These are phyloP conservation scores for Dicyrtoma fusca DNA, from an alignment of 2,888 invertebrate species.

Conservation along the genomic window DNA sequence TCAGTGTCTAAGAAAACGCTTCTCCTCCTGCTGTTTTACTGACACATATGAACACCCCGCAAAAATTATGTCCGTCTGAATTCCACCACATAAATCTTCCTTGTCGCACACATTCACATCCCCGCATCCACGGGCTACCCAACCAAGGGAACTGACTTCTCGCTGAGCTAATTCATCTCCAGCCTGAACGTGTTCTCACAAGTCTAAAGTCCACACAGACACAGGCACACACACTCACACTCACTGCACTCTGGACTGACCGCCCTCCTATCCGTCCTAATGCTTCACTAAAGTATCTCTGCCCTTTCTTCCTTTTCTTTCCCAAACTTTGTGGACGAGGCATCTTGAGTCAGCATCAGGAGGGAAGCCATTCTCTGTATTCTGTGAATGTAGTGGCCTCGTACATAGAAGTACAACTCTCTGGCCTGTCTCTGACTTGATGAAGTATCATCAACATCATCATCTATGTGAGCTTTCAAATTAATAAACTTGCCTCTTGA, in stretches of 20 bases:
- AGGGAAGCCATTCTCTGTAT: too few relatives aligned
- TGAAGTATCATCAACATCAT: background rate
- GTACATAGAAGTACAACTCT: too few relatives aligned
- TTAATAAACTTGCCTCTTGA: constrained; percentile 34
- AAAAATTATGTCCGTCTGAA: constrained; percentile 47
- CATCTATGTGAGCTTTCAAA: constrained; percentile 9
- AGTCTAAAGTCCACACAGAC: constrained; percentile 8
- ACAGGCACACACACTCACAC: background rate
- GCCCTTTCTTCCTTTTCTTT: background rate
- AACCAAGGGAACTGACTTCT: constrained; percentile 20
- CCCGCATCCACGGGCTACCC: constrained; percentile 14
- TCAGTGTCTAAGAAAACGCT: constrained; percentile 16
- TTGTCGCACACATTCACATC: constrained; percentile 39
- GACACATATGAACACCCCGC: constrained; percentile 47
- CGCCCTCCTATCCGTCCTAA: constrained; percentile 12
- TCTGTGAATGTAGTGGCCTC: too few relatives aligned
- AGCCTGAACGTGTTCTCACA: constrained; percentile 23
- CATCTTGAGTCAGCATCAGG: too few relatives aligned
- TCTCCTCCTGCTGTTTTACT: constrained; percentile 42
- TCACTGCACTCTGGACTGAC: constrained; percentile 7
- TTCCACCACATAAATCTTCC: constrained; percentile 46
- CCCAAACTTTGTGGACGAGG: too few relatives aligned
- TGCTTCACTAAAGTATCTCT: too few relatives aligned
- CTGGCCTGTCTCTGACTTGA: too few relatives aligned
- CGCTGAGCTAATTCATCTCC: constrained; percentile 34